Base-by-base conservation (phyloP, 2,888 invertebrate species). In the Zonitis immaculata region DNA sequence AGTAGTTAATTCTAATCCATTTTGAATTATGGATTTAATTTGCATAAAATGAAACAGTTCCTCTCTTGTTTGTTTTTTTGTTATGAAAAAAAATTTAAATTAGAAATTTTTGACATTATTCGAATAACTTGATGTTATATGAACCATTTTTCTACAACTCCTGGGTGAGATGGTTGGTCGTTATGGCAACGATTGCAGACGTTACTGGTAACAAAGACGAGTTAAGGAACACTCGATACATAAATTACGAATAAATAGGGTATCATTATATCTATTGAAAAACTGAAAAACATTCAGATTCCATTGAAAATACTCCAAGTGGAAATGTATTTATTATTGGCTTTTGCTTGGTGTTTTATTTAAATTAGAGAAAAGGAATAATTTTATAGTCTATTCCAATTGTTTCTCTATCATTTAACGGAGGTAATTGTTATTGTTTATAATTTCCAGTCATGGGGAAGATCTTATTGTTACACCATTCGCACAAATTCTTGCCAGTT, bases 401-500 rank as follows among this genome's bases (percentile, higher is more conserved):
- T 39, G 18, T 39, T 14, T n/a, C n/a, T n/a, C n/a, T n/a, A n/a
- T n/a, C n/a, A n/a, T n/a, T n/a, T n/a, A n/a, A n/a, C n/a, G n/a
- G n/a, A n/a, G n/a, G n/a, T n/a, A 9, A 18, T 39, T 32, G 9
- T 30, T 44, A 7, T 12, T 42, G 11, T 44, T 49, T 5, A 25
- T n/a, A 32, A 12, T 32, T 32, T 14, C n/a, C 72, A 74, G 95
- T 80, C 96, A 98, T 84, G 96, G 96, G 75, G 98, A 99, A 83
- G 98, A 98, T 81, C 86, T 98, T 80, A 99, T 99, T 76, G 98
- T 99, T 77, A 99, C 99, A 70, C 99, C 99, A 71, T 99, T 99
- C 82, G 99, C 99, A 78, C 99, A 99, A 85, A 94, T 99, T 78
- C 86, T 99, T 80, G 97, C 98, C 78, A 96, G 96, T 79, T 85